Evolutionary conservation across 1,140 invertebrate species (phyloP), one percentile per base, ranked within the genome.

Genomic region (Anoplolepis gracilipes): DNA sequence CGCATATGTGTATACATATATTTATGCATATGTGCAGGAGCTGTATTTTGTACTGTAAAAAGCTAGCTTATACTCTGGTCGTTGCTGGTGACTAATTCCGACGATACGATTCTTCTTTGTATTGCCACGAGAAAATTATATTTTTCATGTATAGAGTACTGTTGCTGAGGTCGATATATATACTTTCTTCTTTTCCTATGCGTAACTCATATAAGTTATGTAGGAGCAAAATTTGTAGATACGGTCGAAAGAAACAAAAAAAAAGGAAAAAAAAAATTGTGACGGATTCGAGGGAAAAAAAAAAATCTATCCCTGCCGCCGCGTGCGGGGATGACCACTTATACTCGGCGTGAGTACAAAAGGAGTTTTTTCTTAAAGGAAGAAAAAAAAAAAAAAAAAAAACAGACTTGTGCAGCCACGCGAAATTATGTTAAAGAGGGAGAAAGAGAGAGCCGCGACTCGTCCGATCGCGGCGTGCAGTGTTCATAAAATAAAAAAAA

Each of bases 21-120:
- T 91, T 88, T 87, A 90, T 92, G 91, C 84, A 88, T 88, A 87
- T 91, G 84, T 87, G 91, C 93, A 92, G 93, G 91, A 94, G 93
- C 91, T 94, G 92, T 94, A 94, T 94, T 95, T 95, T 94, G 93
- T 94, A 95, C 92, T 94, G 93, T 94, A 94, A 94, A 95, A 94
- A 94, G 93, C 89, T 95, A 94, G 93, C 88, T 79, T 93, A 93
- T 94, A 94, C 94, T 94, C 90, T 94, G 93, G 94, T 95, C 94
- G 94, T 94, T 95, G 94, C 94, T 94, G 94, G 94, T 94, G 91
- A 93, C 78, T 93, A 92, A 92, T 94, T 92, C 90, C 90, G 86
- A 92, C 92, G 77, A 86, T 86, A 79, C 67, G 84, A 85, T 88
- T 88, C 67, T 91, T 81, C 84, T 90, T 90, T 91, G 84, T 91